These are phyloP conservation scores for Galeopsomyia nigrocyanea DNA, from an alignment of 2,888 invertebrate species.

Conservation along the genomic window DNA sequence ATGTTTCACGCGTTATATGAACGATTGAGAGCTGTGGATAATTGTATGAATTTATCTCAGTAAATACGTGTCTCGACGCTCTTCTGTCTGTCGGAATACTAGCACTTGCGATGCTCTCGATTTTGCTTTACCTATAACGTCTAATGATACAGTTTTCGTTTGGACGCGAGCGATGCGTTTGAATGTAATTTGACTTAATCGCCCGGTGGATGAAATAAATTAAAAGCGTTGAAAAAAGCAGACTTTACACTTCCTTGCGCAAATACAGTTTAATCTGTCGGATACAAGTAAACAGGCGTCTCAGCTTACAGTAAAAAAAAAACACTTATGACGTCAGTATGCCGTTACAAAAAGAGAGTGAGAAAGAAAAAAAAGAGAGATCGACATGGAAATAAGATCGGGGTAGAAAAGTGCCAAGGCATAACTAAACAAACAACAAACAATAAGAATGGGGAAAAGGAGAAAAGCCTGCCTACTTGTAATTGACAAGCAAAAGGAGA, in stretches of 20 bases:
- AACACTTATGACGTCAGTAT: not conserved
- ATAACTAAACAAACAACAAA: conserved; percentile 38
- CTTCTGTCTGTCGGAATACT: too few species aligned
- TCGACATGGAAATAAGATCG: not conserved
- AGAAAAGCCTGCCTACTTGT: conserved; percentile 40
- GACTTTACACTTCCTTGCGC: too few species aligned
- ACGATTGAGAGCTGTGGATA: too few species aligned
- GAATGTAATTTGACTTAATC: not conserved
- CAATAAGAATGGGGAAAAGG: conserved; percentile 35
- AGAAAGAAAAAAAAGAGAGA: conserved; percentile 17
- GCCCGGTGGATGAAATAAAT: not conserved
- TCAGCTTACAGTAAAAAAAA: too few species aligned
- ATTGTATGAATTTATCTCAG: too few species aligned
- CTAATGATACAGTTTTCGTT: conserved; percentile 18
- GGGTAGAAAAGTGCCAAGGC: conserved; percentile 7
- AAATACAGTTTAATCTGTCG: too few species aligned
- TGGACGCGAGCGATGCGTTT: conserved; percentile 4
- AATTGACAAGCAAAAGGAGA: not conserved
- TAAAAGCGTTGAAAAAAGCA: too few species aligned
- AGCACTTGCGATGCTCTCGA: too few species aligned
- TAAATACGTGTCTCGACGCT: too few species aligned
- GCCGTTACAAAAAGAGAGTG: conserved; percentile 51
- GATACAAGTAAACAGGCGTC: too few species aligned
- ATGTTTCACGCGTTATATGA: too few species aligned
- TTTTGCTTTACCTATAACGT: not conserved